Conservation (phyloP, 2,797 vertebrate genomes). For the Taeniopygia guttata region DNA sequence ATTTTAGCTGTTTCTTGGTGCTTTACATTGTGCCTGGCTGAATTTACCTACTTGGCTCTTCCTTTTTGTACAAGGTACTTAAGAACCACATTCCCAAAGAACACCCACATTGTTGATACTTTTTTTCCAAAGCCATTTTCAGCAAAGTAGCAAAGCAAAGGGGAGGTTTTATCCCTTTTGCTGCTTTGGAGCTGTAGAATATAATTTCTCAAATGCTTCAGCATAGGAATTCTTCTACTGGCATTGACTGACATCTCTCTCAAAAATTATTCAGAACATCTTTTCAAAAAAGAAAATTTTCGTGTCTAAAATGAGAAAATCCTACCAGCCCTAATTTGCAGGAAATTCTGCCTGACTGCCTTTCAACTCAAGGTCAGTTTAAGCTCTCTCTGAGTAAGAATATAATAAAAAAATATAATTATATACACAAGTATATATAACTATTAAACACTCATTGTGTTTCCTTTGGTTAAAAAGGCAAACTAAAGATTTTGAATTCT, state of each 20-base stretch:
- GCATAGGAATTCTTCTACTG: background rate
- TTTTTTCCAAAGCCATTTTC: background rate
- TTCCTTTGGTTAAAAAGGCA: background rate
- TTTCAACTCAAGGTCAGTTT: background rate
- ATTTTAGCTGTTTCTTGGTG: background rate
- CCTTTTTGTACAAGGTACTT: background rate
- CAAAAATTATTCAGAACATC: background rate
- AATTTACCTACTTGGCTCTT: background rate
- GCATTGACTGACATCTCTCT: background rate
- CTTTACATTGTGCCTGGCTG: background rate
- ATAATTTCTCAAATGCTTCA: background rate
- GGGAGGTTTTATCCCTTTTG: background rate
- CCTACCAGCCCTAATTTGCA: background rate
- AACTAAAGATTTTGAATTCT: background rate
- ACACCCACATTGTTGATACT: background rate
- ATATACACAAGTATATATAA: background rate
- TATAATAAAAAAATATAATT: background rate
- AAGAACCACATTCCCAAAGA: background rate
- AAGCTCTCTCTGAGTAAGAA: background rate
- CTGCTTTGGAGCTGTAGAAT: background rate
- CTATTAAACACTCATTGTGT: background rate
- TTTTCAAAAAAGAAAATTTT: background rate
- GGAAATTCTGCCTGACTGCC: background rate
- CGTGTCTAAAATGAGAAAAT: background rate
- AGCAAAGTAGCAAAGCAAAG: background rate